Percentiles rank a stretch among this genome's conserved stretches.
Conservation (phyloP, 53 echinoderm and acorn worm species). For the Holothuria scabra region DNA sequence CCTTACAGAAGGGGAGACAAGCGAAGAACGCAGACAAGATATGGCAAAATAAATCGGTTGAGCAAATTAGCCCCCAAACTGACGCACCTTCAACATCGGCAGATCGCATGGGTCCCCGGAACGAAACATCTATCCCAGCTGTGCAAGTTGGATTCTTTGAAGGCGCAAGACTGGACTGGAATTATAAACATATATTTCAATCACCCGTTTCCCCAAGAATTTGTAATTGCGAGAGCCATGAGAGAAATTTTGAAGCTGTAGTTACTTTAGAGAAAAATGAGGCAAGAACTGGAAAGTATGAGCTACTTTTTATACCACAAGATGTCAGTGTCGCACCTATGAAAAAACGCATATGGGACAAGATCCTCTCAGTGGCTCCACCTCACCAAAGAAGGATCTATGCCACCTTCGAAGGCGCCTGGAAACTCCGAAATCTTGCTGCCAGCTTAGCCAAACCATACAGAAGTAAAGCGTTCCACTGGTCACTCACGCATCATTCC, state of each 20-base stretch:
- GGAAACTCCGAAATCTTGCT: neutral
- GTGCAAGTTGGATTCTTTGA: conserved; percentile 29
- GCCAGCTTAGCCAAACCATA: neutral
- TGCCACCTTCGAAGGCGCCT: neutral
- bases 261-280: conserved; percentile 6
- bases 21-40: too few relatives aligned
- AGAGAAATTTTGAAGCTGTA: neutral
- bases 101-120: too few relatives aligned
- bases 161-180: neutral
- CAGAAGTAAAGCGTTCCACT: neutral
- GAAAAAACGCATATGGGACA: neutral
- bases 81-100: too few relatives aligned
- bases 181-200: neutral
- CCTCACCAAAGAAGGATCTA: neutral
- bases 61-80: too few relatives aligned
- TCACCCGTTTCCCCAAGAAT: conserved; percentile 10
- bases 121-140: too few relatives aligned
- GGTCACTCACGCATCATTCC: neutral
- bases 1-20: too few relatives aligned
- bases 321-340: neutral
- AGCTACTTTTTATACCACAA: conserved; percentile 5
- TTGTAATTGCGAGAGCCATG: neutral
- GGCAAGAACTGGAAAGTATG: neutral
- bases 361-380: neutral
- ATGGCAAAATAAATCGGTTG: too few relatives aligned